phyloP scores from a whole-genome alignment of 92 coral and sea anemone species.

The Paragorgia papillata region DNA sequence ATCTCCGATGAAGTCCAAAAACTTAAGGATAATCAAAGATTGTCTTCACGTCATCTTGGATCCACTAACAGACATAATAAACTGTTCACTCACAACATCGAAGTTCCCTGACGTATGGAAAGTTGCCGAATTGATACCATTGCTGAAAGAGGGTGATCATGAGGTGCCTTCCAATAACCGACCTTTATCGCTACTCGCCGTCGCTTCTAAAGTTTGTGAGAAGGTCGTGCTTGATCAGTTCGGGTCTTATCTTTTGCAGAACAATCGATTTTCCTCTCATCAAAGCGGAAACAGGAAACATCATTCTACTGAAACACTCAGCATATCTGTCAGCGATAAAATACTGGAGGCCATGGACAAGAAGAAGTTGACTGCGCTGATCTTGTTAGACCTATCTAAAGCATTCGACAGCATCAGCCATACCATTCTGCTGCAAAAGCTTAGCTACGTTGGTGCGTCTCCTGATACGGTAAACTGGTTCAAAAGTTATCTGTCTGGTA shows the following conservation, averaged over 20 bases:
- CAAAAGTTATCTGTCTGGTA: neutral
- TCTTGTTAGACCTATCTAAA: conserved; percentile 17
- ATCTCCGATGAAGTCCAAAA: conserved; percentile 48
- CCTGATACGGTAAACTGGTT: neutral
- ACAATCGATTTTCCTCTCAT: conserved; percentile 25
- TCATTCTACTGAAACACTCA: conserved; percentile 42
- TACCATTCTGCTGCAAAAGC: conserved; percentile 15
- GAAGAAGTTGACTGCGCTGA: conserved; percentile 14
- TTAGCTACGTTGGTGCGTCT: conserved; percentile 22
- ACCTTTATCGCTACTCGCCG: conserved; percentile 39
- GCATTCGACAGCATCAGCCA: conserved; percentile 45
- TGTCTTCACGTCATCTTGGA: conserved; percentile 42
- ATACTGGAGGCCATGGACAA: neutral
- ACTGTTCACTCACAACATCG: conserved; percentile 11
- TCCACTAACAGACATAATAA: conserved; percentile 16
- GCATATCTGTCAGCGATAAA: neutral
- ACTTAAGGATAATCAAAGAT: conserved; percentile 27
- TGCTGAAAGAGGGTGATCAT: conserved; percentile 47
- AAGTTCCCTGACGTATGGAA: conserved; percentile 32
- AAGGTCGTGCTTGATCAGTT: conserved; percentile 7
- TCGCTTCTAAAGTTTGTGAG: conserved; percentile 5
- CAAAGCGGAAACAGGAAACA: conserved; percentile 44
- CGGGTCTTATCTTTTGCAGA: conserved; percentile 7
- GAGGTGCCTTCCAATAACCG: conserved; percentile 45
- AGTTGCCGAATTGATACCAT: neutral